Percentiles rank a stretch among this genome's conserved stretches.
Evolutionary conservation across 2,113 vertebrate species (phyloP).

Genomic region (Pheucticus melanocephalus): DNA sequence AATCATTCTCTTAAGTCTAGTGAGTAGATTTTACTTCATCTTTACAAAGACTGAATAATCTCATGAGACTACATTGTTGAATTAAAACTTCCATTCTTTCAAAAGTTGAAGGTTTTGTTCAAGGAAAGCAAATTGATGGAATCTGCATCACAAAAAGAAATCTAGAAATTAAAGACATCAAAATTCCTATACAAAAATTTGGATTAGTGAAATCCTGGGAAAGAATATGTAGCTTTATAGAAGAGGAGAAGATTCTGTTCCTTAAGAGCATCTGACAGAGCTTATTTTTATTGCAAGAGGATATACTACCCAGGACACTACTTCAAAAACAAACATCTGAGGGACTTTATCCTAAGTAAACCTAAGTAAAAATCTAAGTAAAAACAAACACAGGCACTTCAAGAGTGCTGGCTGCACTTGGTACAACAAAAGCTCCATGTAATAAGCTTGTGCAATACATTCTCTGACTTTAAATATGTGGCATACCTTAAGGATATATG

Average conservation of each 20-base stretch:
- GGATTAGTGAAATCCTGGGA: neutral
- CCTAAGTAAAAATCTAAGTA: neutral
- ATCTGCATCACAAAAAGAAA: neutral
- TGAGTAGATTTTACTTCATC: neutral
- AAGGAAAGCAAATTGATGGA: neutral
- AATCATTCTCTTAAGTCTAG: neutral
- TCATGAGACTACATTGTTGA: neutral
- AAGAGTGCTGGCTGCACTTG: neutral
- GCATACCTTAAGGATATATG: slow-evolving; percentile 15
- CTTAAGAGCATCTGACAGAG: neutral
- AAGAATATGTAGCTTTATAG: neutral
- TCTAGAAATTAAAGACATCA: neutral
- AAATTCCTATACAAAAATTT: neutral
- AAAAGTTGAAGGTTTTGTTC: neutral
- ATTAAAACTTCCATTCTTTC: neutral
- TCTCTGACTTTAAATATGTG: neutral
- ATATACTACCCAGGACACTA: neutral
- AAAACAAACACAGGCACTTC: neutral
- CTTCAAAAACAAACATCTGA: neutral
- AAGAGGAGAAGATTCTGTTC: neutral
- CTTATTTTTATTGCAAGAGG: neutral
- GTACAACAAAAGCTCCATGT: neutral
- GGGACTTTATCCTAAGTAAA: neutral
- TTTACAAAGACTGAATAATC: neutral
- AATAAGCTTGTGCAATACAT: neutral